phyloP scores from a whole-genome alignment of 2,888 invertebrate genomes.

The Mactromeris polynyma region DNA sequence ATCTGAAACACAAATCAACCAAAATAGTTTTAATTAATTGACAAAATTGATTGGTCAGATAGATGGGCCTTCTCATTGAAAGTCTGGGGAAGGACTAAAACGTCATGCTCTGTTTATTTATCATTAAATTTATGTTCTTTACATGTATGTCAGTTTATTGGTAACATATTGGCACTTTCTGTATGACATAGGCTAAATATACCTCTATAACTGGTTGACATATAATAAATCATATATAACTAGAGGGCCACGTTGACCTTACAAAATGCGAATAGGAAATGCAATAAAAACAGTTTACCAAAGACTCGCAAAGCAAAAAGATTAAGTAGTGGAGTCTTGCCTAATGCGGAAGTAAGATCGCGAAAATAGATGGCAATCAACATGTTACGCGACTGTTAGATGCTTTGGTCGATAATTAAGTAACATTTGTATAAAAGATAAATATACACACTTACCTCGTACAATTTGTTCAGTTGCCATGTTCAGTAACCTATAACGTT shows the following conservation, averaged over 20 bases:
- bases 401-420: neutral
- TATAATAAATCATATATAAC: too few relatives aligned
- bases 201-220: too few relatives aligned
- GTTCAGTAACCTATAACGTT: neutral
- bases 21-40: neutral
- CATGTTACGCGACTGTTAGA: neutral
- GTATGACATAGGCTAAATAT: too few relatives aligned
- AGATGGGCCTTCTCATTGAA: neutral
- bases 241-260: too few relatives aligned
- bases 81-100: neutral
- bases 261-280: neutral
- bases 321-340: neutral
- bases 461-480: constrained; percentile 13
- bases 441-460: neutral
- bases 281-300: neutral
- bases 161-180: too few relatives aligned
- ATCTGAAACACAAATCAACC: constrained; percentile 89
- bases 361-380: neutral
- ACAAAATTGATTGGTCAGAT: neutral
- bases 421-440: neutral
- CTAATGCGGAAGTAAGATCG: constrained; percentile 1
- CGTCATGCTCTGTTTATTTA: neutral
- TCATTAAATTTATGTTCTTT: too few relatives aligned
- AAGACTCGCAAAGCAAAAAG: neutral
- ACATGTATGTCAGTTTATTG: too few relatives aligned